Evolutionary conservation across 1,140 invertebrate species (phyloP), one percentile per base, ranked within the genome.

Genomic region (Wiebesia pumilae): DNA sequence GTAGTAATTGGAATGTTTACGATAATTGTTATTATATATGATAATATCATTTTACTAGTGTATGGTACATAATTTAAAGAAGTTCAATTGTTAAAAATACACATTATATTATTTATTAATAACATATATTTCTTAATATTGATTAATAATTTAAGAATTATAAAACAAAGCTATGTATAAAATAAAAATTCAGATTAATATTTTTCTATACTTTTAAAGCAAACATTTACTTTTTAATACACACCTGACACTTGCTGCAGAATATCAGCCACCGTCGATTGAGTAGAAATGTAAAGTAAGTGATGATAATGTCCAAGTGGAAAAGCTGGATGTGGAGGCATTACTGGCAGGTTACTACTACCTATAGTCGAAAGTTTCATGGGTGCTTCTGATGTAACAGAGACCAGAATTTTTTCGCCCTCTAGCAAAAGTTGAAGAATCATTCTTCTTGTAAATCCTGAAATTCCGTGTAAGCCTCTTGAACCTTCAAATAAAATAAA

Each of bases 341-440:
- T 91, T 65, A 92, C 90, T 21, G 91, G 91, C 79, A 90, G 87
- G 84, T 89, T 92, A 38, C 90, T 89, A 89, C 88, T 92, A 4
- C 89, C 83, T n/a, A 88, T 89, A 43, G 90, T 90, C 6, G 91
- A 90, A 51, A 92, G 90, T 90, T 92, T 93, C 90, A 93, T 92
- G 9, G 93, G 91, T 24, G 90, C 85, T 84, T 94, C 94, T 19
- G 95, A 96, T 30, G 95, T 95, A 40, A 97, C 94, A 71, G 96
- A 95, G 4, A 98, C 96, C 19, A 96, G 94, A 65, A 97, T 95
- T 88, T 97, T 97, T 92, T 98, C 97, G 91, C 97, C 97, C 90
- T 98, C 97, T 67, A 98, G 93, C 30, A 98, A 94, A 40, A 98
- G 94, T 91, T 98, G 97, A 16, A 98, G 93, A 81, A 98, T 96